Base-by-base conservation (phyloP, 2,113 vertebrate species). In the Halcyon senegalensis region DNA sequence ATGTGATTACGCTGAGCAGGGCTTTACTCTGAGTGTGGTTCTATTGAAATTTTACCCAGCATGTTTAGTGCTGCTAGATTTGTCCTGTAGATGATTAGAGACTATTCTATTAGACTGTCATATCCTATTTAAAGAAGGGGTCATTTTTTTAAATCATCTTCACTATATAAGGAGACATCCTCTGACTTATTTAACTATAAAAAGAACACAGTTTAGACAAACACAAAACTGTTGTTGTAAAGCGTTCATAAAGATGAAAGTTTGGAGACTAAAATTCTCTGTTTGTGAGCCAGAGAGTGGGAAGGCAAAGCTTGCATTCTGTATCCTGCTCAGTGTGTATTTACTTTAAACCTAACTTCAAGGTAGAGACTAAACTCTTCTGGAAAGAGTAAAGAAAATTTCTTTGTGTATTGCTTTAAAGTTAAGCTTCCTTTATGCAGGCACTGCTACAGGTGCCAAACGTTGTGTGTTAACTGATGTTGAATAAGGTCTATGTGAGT, bases 261-360 rank as follows among this genome's bases (percentile, higher is more conserved):
- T 63, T 88, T 59, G 30, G 63, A 93, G 79, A 68, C 58, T 64
- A 60, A 64, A 66, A 51, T 48, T 68, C 60, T 85, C 35, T 84
- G 64, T 63, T 51, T 92, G 13, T 24, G 33, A 91, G 78, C 77
- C 86, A 96, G 87, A 74, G 70, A 73, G 72, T 92, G 58, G 79
- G 79, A 94, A 60, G 68, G 53, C 9, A 63, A 66, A 88, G 58
- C 72, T 44, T 31, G 33, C 27, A 51, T 60, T 63, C 33, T 91
- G 44, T 81, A 44, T 27, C 30, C 53, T 68, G 39, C 28, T 88
- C 13, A 1, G 20, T 30, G 20, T 76, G 43, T 92, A 64, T 91
- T 96, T 94, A 80, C 83, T 90, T 97, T 84, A 95, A 96, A 94
- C 20, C 16, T 69, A 94, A 96, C 94, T 94, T 94, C 79, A 91